Evolutionary conservation across 2,113 vertebrate genomes (phyloP).

Genomic region (Oriolus oriolus): DNA sequence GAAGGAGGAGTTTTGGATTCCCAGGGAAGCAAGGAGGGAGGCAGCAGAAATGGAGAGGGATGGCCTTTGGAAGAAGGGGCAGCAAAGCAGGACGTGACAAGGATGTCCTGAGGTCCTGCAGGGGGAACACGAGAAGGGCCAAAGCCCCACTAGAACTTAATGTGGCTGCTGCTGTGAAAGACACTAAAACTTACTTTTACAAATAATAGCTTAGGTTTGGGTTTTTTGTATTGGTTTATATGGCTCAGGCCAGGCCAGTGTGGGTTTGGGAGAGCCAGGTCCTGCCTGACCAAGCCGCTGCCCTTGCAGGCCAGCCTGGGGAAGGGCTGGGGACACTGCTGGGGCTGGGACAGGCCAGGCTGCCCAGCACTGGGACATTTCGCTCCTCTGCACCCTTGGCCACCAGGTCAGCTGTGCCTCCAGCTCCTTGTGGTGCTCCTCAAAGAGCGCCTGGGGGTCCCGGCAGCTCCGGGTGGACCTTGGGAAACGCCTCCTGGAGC

Average conservation of each 20-base stretch:
- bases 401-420: neutral
- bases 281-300: neutral
- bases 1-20: neutral
- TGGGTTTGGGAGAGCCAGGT: neutral
- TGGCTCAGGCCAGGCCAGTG: neutral
- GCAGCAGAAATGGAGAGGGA: neutral
- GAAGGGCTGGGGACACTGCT: too few relatives aligned
- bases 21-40: neutral
- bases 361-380: neutral
- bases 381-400: too few relatives aligned
- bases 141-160: neutral
- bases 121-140: neutral
- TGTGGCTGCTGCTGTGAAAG: neutral
- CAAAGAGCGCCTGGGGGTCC: rapidly evolving
- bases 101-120: neutral
- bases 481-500: neutral
- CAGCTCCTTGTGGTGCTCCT: neutral
- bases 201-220: neutral
- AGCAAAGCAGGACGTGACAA: neutral
- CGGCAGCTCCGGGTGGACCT: neutral
- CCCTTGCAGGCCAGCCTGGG: neutral
- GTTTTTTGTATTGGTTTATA: neutral
- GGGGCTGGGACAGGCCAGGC: too few relatives aligned
- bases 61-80: neutral
- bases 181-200: neutral